Evolutionary conservation across 1,140 invertebrate species (phyloP).

Genomic region (Leptonema lineaticorne): DNA sequence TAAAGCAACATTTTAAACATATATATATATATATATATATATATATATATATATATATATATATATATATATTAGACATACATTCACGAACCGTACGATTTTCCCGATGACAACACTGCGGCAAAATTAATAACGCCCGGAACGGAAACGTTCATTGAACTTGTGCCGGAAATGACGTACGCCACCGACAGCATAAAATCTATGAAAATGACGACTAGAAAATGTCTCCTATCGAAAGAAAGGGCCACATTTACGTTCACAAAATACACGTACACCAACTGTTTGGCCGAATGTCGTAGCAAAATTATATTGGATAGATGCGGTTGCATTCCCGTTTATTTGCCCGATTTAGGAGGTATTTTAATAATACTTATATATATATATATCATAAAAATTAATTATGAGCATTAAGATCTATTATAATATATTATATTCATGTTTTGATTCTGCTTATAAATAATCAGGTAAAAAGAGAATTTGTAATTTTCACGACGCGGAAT

Average conservation of each 20-base stretch:
- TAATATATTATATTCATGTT: not conserved
- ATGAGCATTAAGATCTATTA: no score
- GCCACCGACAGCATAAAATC: constrained; percentile 55
- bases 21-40: constrained; percentile 1
- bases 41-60: not conserved
- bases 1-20: no score
- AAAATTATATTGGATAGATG: constrained; percentile 52
- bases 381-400: not conserved
- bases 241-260: constrained; percentile 46
- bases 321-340: constrained; percentile 62
- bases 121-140: constrained; percentile 57
- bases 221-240: constrained; percentile 62
- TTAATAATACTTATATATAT: not conserved
- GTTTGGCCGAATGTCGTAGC: constrained; percentile 59
- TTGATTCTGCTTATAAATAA: no score
- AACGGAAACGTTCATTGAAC: constrained; percentile 59
- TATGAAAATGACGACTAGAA: constrained; percentile 51
- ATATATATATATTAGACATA: constrained; percentile 51
- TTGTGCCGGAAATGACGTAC: constrained; percentile 61
- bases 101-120: constrained; percentile 60
- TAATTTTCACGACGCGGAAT: constrained; percentile 54
- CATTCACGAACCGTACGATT: constrained; percentile 63
- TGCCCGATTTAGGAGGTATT: constrained; percentile 56
- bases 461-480: constrained; percentile 48
- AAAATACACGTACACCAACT: constrained; percentile 65